These are phyloP conservation scores for Arrhopalites spinosus DNA, from an alignment of 2,888 invertebrate genomes.

Conservation along the genomic window DNA sequence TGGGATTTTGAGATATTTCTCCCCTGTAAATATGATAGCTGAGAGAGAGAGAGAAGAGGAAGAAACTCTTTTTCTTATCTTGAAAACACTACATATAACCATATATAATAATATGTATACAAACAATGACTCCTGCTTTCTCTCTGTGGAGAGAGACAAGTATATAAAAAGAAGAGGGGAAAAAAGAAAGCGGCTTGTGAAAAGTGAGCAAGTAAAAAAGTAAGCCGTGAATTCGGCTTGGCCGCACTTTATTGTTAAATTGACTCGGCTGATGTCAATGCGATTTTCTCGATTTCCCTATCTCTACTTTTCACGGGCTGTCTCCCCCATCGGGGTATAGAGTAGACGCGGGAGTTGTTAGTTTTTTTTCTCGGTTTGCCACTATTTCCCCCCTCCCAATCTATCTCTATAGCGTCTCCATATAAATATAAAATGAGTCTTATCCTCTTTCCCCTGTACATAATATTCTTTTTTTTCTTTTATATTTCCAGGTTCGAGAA, in stretches of 20 bases:
- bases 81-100: no score
- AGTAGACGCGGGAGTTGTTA: not conserved
- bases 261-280: conserved; percentile 23
- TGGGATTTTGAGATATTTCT: not conserved
- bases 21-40: conserved; percentile 1
- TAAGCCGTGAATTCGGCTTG: conserved; percentile 24
- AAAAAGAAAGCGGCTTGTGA: conserved; percentile 7
- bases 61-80: not conserved
- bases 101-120: no score
- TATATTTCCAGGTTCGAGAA: not conserved
- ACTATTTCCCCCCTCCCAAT: not conserved
- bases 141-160: not conserved
- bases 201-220: not conserved
- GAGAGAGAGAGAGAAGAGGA: not conserved
- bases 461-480: not conserved
- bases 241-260: conserved; percentile 33
- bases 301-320: not conserved
- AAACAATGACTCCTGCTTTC: no score
- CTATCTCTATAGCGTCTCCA: not conserved
- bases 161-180: not conserved
- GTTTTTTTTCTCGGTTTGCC: not conserved
- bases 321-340: not conserved
- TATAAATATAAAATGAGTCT: not conserved
- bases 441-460: no score
- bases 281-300: conserved; percentile 24